These are phyloP conservation scores for Ceyx melanurus DNA, from an alignment of 2,113 vertebrate genomes.

Conservation along the genomic window DNA sequence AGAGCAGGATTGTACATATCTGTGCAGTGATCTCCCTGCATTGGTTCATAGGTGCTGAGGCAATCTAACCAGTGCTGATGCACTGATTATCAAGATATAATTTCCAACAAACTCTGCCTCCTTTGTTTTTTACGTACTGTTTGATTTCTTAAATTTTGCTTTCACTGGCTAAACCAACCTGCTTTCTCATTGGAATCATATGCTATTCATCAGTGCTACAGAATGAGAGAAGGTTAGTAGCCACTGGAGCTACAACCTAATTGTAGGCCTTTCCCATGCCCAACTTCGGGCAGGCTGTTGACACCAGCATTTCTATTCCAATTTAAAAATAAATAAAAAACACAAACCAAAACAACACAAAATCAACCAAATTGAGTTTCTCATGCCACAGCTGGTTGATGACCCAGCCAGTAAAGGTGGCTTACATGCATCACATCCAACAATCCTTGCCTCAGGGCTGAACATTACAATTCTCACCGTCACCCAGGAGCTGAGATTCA, in stretches of 20 bases:
- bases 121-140: conserved; percentile 60
- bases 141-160: conserved; percentile 64
- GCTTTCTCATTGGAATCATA: conserved; percentile 49
- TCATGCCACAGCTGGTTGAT: conserved; percentile 16
- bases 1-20: conserved; percentile 68
- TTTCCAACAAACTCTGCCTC: conserved; percentile 62
- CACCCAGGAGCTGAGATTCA: conserved; percentile 48
- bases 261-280: conserved; percentile 53
- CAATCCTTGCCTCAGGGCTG: conserved; percentile 42
- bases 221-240: conserved; percentile 47
- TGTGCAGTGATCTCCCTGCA: conserved; percentile 67
- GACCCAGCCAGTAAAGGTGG: conserved; percentile 14
- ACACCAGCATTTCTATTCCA: conserved; percentile 67
- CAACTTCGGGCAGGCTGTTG: conserved; percentile 51
- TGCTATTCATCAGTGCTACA: conserved; percentile 26
- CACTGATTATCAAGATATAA: conserved; percentile 53
- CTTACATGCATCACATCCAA: conserved; percentile 13
- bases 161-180: conserved; percentile 55
- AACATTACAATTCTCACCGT: conserved; percentile 16
- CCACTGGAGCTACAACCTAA: conserved; percentile 14
- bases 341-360: neutral
- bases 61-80: conserved; percentile 67
- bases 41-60: conserved; percentile 68
- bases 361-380: conserved; percentile 14
- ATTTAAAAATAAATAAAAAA: conserved; percentile 1